Base-by-base conservation (phyloP, 2,888 invertebrate genomes). In the Agrilus mali region DNA sequence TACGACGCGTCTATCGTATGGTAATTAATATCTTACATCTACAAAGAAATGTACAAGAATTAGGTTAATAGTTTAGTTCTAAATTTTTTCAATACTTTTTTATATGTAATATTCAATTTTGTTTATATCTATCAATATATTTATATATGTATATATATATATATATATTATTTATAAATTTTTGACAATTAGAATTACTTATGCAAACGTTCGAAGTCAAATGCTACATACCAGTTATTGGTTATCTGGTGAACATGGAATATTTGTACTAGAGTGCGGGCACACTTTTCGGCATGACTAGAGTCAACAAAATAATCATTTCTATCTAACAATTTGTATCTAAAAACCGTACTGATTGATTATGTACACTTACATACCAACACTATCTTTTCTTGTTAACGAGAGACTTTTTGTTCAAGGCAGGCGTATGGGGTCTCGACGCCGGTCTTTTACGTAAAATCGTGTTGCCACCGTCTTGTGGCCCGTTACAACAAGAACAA, bases 251-350 rank as follows among this genome's bases (percentile, higher is more conserved):
- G 43, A 43, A 45, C 39, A 57, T 55, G 55, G 47, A 55, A 55
- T 58, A 60, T 64, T 65, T 65, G 66, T 66, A 66, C 66, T 66
- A 60, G 55, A 60, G 59, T 60, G 63, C 61, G 59, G 60, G 40
- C 39, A 60, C 61, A 61, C 59, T 61, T 50, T 51, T 52, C 50
- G 51, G 52, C 53, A 54, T 52, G 53, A 57, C 53, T 57, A 57
- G 54, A 56, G 50, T 53, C 55, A 53, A 49, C 47, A 45, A 50
- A 53, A 55, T 51, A 53, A 53, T 35, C 34, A 43, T 31, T 37
- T 37, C 15, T 27, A 27, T 27, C 46, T 44, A 50, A 51, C 49
- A 58, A 56, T 51, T 54, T 55, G 57, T 55, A 54, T 51, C 48
- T 45, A 44, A 42, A 42, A 27, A 27, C 27, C 10, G 27, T 27